Percentiles rank a stretch among this genome's conserved stretches.
Conservation (phyloP, 92 coral and sea anemone species). For the Diadumene lineata region DNA sequence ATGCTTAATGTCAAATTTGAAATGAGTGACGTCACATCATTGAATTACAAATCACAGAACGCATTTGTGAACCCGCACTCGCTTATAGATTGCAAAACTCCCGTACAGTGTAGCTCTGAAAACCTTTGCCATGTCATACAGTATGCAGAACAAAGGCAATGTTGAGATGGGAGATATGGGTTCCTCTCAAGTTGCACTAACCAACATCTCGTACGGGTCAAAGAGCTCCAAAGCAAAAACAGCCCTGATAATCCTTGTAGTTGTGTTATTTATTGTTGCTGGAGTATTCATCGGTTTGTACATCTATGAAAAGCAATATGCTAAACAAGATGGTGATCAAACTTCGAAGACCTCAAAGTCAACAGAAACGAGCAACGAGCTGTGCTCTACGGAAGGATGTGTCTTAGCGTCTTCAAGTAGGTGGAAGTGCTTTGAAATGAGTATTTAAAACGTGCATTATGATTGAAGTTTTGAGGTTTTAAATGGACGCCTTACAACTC, state of each 20-base stretch:
- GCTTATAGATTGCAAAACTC: no score
- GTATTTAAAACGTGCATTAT: no score
- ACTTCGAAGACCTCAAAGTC: neutral
- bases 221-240: neutral
- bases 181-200: neutral
- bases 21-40: no score
- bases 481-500: no score
- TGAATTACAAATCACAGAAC: neutral
- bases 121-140: neutral
- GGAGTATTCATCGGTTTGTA: constrained; percentile 24
- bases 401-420: neutral
- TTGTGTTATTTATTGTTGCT: constrained; percentile 11
- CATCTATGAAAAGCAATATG: constrained; percentile 6
- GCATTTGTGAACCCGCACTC: neutral
- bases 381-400: neutral
- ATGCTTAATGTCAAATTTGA: no score
- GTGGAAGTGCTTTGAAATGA: neutral
- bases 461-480: no score
- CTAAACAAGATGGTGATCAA: neutral
- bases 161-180: neutral
- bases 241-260: neutral
- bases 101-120: no score
- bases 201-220: neutral
- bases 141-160: neutral
- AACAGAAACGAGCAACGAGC: neutral